Conservation (phyloP, 1,140 invertebrate genomes). For the Philotrypesis tridentata region DNA sequence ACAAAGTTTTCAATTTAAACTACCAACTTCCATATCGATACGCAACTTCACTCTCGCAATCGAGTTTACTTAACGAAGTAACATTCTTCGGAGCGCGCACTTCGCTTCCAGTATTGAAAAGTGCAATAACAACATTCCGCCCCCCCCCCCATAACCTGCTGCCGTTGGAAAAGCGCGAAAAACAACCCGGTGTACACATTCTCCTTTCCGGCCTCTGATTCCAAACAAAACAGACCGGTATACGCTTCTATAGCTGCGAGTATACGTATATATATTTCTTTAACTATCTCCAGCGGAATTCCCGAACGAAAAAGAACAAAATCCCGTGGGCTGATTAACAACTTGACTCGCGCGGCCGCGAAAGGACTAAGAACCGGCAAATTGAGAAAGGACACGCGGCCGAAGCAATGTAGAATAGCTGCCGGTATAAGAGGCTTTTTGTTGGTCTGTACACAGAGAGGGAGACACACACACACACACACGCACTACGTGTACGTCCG, state of each 20-base stretch:
- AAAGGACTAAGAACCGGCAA: not conserved
- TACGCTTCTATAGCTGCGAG: too few species aligned
- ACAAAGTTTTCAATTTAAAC: not conserved
- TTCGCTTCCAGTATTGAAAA: not conserved
- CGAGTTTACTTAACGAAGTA: not conserved
- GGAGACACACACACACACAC: too few species aligned
- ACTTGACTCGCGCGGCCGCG: not conserved
- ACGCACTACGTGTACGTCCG: too few species aligned
- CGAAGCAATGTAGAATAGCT: not conserved
- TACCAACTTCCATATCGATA: not conserved
- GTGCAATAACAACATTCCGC: not conserved
- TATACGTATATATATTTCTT: too few species aligned
- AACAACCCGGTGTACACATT: too few species aligned
- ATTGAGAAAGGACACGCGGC: not conserved
- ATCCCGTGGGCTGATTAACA: too few species aligned
- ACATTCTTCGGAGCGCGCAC: not conserved
- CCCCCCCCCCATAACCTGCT: too few species aligned
- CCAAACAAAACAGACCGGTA: too few species aligned
- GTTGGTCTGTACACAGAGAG: not conserved
- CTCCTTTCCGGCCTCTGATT: too few species aligned
- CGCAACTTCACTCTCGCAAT: not conserved
- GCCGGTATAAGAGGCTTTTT: conserved; percentile 10
- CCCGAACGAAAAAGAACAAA: too few species aligned
- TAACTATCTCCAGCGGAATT: too few species aligned
- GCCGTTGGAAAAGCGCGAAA: too few species aligned